Percentiles rank a stretch among this genome's conserved stretches.
These are phyloP conservation scores for Ophiothrix spiculata DNA, from an alignment of 35 echinoderm and acorn worm genomes.

Conservation along the genomic window DNA sequence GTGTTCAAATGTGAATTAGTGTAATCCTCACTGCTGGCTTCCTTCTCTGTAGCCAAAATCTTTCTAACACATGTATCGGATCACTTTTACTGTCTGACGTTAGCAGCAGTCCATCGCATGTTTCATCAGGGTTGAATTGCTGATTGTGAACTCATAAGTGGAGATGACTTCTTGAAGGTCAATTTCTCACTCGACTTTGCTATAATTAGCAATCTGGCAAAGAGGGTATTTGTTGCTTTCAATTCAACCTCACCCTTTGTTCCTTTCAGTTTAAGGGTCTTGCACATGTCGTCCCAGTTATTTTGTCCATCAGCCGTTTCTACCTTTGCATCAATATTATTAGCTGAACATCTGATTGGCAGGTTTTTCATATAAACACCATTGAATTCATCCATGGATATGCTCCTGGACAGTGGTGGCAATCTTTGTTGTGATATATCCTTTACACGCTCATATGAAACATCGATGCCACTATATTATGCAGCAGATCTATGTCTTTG, in stretches of 20 bases:
- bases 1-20: background rate
- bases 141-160: no score
- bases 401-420: background rate
- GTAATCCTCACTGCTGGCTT: background rate
- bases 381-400: background rate
- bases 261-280: no score
- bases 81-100: background rate
- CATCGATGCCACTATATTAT: background rate
- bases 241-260: background rate
- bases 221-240: background rate
- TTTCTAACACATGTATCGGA: background rate
- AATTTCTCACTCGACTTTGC: background rate
- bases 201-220: background rate
- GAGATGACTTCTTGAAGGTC: background rate
- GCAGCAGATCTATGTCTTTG: background rate
- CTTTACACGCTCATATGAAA: background rate
- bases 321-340: no score
- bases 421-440: background rate
- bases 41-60: background rate
- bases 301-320: no score
- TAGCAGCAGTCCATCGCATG: background rate
- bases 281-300: background rate
- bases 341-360: no score
- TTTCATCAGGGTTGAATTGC: no score
- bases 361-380: no score